Percentiles rank a stretch among this genome's conserved stretches.
Evolutionary conservation across 1,140 invertebrate genomes (phyloP).

Genomic region (Daktulosphaira vitifoliae): DNA sequence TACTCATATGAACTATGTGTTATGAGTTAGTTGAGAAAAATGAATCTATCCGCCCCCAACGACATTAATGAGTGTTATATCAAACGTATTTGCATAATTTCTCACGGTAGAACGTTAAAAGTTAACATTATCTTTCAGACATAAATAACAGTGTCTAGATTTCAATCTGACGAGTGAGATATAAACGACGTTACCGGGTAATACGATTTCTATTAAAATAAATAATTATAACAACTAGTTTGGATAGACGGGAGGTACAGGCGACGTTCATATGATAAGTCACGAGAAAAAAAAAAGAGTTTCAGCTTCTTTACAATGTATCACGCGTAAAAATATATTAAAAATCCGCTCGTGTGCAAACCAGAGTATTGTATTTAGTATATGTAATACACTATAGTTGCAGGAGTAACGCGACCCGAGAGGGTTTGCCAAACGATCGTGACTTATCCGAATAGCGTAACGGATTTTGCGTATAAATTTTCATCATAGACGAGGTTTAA

Average conservation of each 20-base stretch:
- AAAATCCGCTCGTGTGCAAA: no score
- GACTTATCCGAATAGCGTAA: slow-evolving; percentile 8
- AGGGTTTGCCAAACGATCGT: neutral
- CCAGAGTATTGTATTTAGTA: no score
- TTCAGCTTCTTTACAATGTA: slow-evolving; percentile 5
- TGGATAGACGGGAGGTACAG: neutral
- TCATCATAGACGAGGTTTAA: neutral
- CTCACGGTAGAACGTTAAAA: neutral
- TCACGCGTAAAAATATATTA: no score
- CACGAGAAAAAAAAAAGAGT: slow-evolving; percentile 1
- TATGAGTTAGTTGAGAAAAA: no score
- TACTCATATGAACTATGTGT: no score
- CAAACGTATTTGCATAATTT: no score
- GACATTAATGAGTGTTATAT: neutral
- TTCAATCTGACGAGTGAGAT: neutral
- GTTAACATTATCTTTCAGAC: neutral
- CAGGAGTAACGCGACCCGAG: no score
- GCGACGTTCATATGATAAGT: no score
- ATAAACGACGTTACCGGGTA: neutral
- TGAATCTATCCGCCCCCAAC: neutral
- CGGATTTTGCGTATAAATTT: neutral
- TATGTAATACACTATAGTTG: no score
- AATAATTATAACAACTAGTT: slow-evolving; percentile 19
- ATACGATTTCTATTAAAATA: no score
- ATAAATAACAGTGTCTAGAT: neutral